These are phyloP conservation scores for Ariopsis seemanni DNA, from an alignment of 2,113 vertebrate species.

Conservation along the genomic window DNA sequence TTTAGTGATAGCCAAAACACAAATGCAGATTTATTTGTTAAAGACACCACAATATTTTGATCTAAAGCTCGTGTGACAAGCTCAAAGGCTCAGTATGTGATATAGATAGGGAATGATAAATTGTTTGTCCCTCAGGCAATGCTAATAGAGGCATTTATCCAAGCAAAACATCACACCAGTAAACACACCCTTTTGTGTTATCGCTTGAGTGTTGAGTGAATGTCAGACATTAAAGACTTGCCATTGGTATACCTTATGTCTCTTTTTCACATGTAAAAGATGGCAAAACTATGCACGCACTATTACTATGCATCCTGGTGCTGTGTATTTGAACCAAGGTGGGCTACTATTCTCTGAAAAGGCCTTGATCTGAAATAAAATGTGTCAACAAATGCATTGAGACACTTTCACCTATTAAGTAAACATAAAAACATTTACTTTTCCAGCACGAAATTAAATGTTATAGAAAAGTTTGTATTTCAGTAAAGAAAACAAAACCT, in stretches of 20 bases:
- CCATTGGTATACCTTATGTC: not conserved
- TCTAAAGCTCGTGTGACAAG: constrained; percentile 10
- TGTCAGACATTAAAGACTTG: not conserved
- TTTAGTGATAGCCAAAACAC: not conserved
- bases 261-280: not conserved
- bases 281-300: no score
- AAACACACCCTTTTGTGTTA: constrained; percentile 9
- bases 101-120: constrained; percentile 33
- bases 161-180: constrained; percentile 32
- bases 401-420: no score
- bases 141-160: constrained; percentile 42
- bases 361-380: no score
- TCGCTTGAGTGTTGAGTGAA: not conserved
- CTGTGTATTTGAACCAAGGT: no score
- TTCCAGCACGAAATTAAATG: no score
- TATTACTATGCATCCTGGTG: no score
- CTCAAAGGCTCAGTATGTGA: constrained; percentile 18
- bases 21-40: not conserved
- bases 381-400: no score
- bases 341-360: no score
- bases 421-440: no score
- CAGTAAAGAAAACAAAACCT: no score
- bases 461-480: no score
- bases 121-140: constrained; percentile 31
- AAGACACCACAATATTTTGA: constrained; percentile 18